These are phyloP conservation scores for Plusia festucae DNA, from an alignment of 2,888 invertebrate genomes.

Conservation along the genomic window DNA sequence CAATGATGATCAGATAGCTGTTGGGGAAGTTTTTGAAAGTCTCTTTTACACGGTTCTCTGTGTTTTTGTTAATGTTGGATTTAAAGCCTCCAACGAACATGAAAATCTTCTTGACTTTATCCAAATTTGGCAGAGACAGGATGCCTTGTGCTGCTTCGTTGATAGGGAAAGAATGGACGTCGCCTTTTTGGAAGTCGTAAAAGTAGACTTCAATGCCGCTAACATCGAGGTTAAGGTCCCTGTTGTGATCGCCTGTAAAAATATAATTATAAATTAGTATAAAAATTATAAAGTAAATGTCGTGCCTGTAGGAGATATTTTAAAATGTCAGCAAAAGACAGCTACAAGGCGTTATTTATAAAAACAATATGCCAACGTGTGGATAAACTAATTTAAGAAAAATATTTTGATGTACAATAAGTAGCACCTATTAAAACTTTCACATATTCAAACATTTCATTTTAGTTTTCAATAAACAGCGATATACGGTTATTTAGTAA, in stretches of 20 bases:
- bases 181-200: conserved; percentile 74
- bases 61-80: conserved; percentile 77
- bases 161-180: conserved; percentile 68
- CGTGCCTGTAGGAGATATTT: no score
- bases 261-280: background rate
- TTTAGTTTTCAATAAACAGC: no score
- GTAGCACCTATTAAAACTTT: no score
- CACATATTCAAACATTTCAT: no score
- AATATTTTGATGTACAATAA: no score
- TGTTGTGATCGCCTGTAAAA: conserved; percentile 74
- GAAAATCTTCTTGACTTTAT: conserved; percentile 73
- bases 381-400: no score
- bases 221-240: conserved; percentile 72
- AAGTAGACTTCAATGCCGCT: conserved; percentile 77
- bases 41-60: conserved; percentile 75
- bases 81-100: conserved; percentile 82
- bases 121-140: conserved; percentile 66
- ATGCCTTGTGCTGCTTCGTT: conserved; percentile 75
- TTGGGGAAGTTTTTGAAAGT: conserved; percentile 76
- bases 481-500: no score
- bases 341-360: no score
- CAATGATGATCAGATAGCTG: conserved; percentile 82
- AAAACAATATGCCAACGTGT: no score
- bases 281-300: no score
- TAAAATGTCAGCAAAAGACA: no score